Evolutionary conservation across 1,140 invertebrate species (phyloP), one percentile per base, ranked within the genome.

Genomic region (Pinna nobilis): DNA sequence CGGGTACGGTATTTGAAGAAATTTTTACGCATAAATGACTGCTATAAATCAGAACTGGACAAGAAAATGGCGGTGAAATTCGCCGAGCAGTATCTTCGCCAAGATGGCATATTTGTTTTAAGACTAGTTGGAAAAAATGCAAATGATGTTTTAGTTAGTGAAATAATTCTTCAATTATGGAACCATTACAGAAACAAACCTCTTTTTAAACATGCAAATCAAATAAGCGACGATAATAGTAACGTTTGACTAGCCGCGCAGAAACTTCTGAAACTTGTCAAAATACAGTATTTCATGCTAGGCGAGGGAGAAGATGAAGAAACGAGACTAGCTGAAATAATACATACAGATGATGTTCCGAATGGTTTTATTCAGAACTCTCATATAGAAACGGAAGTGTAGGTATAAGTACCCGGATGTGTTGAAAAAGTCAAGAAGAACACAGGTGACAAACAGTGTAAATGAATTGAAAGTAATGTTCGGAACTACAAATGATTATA

Each of bases 41-140:
- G 86, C 61, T 84, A 88, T 50, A 86, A 86, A 63, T 81, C 84
- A 28, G 84, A 87, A 75, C 76, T 85, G 55, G 87, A 88, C 70
- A 86, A 86, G 70, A 86, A 86, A 74, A 85, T 86, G 82, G 83
- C 86, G 20, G 81, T 86, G 11, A 88, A 86, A 77, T 91, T 91
- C 78, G 86, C 88, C 18, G 89, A 90, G 80, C 89, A 91, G 71
- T 91, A 90, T 79, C 80, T 91, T 9, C 86, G 90, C 25, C 89
- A 89, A 55, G 90, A 91, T 77, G 90, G 90, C 11, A 90, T 91
- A 39, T 90, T 91, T 75, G 87, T 90, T 9, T 82, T 91, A 18
- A 79, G 90, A 33, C 83, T 91, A 20, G 90, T 91, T 44, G 90
- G 89, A 25, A 90, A 90, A 71, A 91, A 91, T 80, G 89, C 90